These are phyloP conservation scores for Anadara kagoshimensis DNA, from an alignment of 1,140 invertebrate genomes.

Conservation along the genomic window DNA sequence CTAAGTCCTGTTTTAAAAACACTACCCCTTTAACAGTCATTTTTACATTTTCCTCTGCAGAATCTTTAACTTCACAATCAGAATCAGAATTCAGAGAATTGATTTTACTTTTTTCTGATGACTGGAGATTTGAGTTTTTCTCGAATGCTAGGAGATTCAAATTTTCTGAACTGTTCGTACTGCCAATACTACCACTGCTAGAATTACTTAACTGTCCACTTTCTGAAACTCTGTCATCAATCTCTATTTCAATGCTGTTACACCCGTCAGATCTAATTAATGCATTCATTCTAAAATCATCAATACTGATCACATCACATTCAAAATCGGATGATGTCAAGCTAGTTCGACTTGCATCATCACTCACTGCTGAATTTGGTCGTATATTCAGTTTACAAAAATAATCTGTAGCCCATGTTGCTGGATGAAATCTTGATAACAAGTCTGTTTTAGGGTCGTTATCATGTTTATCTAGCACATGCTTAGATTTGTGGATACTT, in stretches of 20 bases:
- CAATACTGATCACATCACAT: slow-evolving; percentile 63
- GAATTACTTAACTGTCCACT: slow-evolving; percentile 7
- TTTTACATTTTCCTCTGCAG: slow-evolving; percentile 13
- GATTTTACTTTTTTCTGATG: no score
- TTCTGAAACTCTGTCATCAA: slow-evolving; percentile 38
- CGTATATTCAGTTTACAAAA: slow-evolving; percentile 1
- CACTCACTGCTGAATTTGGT: slow-evolving; percentile 31
- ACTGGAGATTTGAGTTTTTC: no score
- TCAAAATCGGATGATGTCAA: slow-evolving; percentile 51
- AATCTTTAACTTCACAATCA: no score
- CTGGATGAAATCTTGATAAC: no score
- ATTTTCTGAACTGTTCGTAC: neutral
- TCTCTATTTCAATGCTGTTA: slow-evolving; percentile 65
- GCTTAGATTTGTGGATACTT: slow-evolving; percentile 37
- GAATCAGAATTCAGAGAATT: no score
- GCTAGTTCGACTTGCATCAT: slow-evolving; percentile 29
- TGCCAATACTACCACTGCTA: neutral
- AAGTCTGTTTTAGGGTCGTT: no score
- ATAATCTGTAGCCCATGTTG: no score
- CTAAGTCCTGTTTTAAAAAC: slow-evolving; percentile 57
- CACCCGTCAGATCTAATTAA: slow-evolving; percentile 61
- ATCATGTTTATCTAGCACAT: no score
- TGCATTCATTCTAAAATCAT: slow-evolving; percentile 64
- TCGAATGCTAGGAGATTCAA: neutral
- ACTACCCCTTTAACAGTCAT: slow-evolving; percentile 39